Evolutionary conservation across 2,797 vertebrate species (phyloP), one percentile per base, ranked within the genome.

Genomic region (Myotis myotis): DNA sequence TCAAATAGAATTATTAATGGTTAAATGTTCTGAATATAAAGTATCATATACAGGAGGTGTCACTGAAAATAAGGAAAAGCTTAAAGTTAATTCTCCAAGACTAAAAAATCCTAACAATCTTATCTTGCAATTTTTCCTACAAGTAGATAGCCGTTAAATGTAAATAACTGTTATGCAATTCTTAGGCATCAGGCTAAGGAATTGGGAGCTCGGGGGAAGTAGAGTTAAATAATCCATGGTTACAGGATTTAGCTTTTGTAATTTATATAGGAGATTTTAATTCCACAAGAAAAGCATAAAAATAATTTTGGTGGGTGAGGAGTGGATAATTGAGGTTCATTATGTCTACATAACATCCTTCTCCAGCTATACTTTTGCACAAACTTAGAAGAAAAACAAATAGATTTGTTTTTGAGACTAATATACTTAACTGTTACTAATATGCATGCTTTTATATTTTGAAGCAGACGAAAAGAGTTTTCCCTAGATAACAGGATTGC

Each of bases 31-130:
- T 92, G 13, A 95, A 88, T 60, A 64, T 23, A 90, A 75, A 92
- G 41, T 66, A 92, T 47, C 51, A 82, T 64, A 93, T 16, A 64
- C 30, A 74, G 6, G 6, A 93, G 5, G 4, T 86, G 22, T 62
- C 64, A 87, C 2, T 93, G 36, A 95, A 94, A 93, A 79, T 55
- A 94, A 83, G 47, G 12, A 83, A 75, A 94, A 86, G n/a, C 49
- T 90, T 94, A 92, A 94, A 38, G n/a, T 15, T 62, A 25, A 95
- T 57, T 72, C 38, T 74, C 85, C 5, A 91, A 87, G 87, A 86
- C 80, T 78, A 64, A 93, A 94, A 70, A 79, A 79, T 47, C n/a
- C 55, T 80, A 87, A 75, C 23, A 82, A 60, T 80, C 51, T 47
- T 51, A 92, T 30, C 16, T 75, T 60, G 70, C 9, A 88, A 66